Conservation (phyloP, 2,888 invertebrate genomes). For the Drosophila bunnanda region DNA sequence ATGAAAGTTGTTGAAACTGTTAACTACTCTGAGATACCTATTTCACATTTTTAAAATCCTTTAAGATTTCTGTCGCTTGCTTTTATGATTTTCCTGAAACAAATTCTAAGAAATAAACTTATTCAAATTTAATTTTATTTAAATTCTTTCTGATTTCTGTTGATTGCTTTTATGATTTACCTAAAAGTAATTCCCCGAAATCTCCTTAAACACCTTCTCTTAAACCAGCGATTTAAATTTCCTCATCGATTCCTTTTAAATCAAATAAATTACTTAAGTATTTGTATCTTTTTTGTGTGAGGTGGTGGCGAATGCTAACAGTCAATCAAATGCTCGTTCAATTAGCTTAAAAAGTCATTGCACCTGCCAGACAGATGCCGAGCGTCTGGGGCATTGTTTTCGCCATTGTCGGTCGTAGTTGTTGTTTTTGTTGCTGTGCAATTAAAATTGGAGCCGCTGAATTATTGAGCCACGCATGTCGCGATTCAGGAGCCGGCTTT, state of each 20-base stretch:
- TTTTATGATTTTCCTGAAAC: background rate
- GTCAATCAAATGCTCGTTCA: conserved; percentile 60
- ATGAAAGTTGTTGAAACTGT: background rate
- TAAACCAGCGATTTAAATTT: background rate
- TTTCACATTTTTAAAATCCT: no score
- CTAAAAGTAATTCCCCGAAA: background rate
- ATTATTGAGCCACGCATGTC: conserved; percentile 70
- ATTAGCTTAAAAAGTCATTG: conserved; percentile 65
- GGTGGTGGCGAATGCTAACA: conserved; percentile 33
- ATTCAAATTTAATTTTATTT: no score
- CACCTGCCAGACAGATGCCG: conserved; percentile 35
- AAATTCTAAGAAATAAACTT: background rate
- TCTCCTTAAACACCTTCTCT: background rate
- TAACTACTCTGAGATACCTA: no score
- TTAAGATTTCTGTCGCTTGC: background rate
- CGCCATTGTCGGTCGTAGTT: background rate
- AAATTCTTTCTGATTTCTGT: background rate
- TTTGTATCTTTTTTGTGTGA: background rate
- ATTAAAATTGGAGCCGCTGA: conserved; percentile 64
- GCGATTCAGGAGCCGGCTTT: conserved; percentile 18
- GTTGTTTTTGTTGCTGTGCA: conserved; percentile 40
- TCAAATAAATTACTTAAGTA: background rate
- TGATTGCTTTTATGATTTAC: background rate
- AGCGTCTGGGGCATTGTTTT: conserved; percentile 25
- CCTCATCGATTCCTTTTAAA: background rate